Evolutionary conservation across 2,888 invertebrate species (phyloP), one percentile per base, ranked within the genome.

Genomic region (Drosophila monieri): DNA sequence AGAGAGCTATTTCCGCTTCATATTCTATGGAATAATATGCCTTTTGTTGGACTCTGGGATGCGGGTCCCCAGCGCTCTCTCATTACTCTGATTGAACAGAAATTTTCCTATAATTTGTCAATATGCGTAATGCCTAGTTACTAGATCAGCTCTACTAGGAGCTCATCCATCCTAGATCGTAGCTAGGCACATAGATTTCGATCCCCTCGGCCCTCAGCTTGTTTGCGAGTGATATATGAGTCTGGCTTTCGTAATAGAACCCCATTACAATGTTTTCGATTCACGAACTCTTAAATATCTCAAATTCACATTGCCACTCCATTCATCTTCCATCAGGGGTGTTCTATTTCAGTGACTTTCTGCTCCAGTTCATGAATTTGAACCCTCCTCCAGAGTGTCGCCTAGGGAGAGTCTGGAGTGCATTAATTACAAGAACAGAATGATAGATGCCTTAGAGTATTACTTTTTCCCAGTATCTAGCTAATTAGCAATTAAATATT

Each of bases 401-500:
- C 35, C 5, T 14, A 47, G 4, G 27, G 9, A 30, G 15, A 14
- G 49, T 49, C 32, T 64, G 44, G 30, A 64, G 66, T 53, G 46
- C 44, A 66, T 64, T 64, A 65, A 65, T 64, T 65, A 65, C 15
- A 23, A 43, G 8, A n/a, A 15, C n/a, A 37, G 65, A 39, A 65
- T 52, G 30, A 53, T 23, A 53, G 53, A 53, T 46, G 44, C 18
- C 23, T 14, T 37, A 30, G n/a, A n/a, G n/a, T 14, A n/a, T 6
- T n/a, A 14, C 2, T 35, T 15, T 14, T 23, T 25, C 23, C 37
- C n/a, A 30, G 12, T 30, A 21, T 35, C 27, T 80, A 73, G 64
- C 73, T 80, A 80, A 77, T 75, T 59, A 67, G 61, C 67, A 80
- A 85, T 80, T 85, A 80, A 78, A 59, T 58, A 73, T 62, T 61